Evolutionary conservation across 2,113 vertebrate genomes (phyloP).

Genomic region (Clupea harengus): DNA sequence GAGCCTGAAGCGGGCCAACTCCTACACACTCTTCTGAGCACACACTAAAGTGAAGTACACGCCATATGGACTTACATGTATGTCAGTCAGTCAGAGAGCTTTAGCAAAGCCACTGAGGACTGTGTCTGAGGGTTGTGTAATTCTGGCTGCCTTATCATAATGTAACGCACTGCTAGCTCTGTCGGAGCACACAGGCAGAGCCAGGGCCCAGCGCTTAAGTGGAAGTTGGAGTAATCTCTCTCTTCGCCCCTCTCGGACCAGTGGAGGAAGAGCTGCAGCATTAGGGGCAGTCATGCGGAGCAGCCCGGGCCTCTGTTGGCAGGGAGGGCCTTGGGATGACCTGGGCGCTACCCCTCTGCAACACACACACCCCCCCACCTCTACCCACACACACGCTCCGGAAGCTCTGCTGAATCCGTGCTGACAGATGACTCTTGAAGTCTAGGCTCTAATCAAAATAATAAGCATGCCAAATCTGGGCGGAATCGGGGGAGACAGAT

Average conservation of each 20-base stretch:
- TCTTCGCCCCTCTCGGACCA: slow-evolving; percentile 39
- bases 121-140: neutral
- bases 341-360: neutral
- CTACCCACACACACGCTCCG: neutral
- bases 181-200: slow-evolving; percentile 45
- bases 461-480: slow-evolving; percentile 38
- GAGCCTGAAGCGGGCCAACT: neutral
- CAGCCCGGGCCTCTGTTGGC: slow-evolving; percentile 32
- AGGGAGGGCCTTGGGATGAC: slow-evolving; percentile 30
- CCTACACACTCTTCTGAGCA: neutral
- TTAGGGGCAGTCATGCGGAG: slow-evolving; percentile 61
- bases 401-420: neutral
- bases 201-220: slow-evolving; percentile 58
- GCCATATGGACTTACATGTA: neutral
- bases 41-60: neutral
- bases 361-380: neutral
- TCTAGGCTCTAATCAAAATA: slow-evolving; percentile 56
- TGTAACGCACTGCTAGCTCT: slow-evolving; percentile 40
- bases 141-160: slow-evolving; percentile 4
- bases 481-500: slow-evolving; percentile 43
- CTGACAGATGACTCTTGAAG: slow-evolving; percentile 43
- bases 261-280: slow-evolving; percentile 59
- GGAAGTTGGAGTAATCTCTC: slow-evolving; percentile 66
- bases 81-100: slow-evolving; percentile 14
- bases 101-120: slow-evolving; percentile 6